Conservation (phyloP, 2,797 vertebrate species). For the Pogoniulus pusillus region DNA sequence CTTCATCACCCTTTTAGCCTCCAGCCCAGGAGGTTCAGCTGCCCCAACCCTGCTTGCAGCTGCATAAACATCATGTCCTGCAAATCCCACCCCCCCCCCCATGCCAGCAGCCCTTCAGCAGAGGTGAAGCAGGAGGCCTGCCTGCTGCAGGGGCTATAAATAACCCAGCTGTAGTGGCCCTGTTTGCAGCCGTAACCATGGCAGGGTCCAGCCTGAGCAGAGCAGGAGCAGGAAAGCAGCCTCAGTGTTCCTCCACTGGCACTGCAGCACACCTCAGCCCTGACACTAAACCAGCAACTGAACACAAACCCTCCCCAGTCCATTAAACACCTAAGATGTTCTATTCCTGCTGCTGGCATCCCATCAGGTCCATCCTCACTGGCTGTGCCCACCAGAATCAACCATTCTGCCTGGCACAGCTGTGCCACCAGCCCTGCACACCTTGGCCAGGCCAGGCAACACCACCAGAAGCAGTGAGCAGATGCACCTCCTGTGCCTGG, state of each 20-base stretch:
- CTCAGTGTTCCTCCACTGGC: background rate
- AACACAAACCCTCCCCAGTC: too few relatives aligned
- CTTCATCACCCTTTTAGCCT: background rate
- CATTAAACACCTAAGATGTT: too few relatives aligned
- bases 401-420: too few relatives aligned
- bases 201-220: slow-evolving; percentile 71
- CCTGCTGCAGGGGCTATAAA: slow-evolving; percentile 80
- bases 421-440: too few relatives aligned
- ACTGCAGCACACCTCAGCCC: accelerated
- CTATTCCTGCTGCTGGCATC: too few relatives aligned
- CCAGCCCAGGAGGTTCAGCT: background rate
- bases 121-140: slow-evolving; percentile 23
- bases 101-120: background rate
- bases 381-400: too few relatives aligned
- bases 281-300: too few relatives aligned
- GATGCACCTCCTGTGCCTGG: background rate
- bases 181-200: slow-evolving; percentile 89
- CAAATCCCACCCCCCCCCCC: slow-evolving; percentile 53
- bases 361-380: too few relatives aligned
- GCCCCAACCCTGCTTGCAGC: background rate
- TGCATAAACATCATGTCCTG: slow-evolving; percentile 32
- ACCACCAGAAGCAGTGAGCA: too few relatives aligned
- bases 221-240: background rate
- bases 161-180: slow-evolving; percentile 80
- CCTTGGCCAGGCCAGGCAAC: too few relatives aligned